These are phyloP conservation scores for Falco cherrug DNA, from an alignment of 2,797 vertebrate species.

Conservation along the genomic window DNA sequence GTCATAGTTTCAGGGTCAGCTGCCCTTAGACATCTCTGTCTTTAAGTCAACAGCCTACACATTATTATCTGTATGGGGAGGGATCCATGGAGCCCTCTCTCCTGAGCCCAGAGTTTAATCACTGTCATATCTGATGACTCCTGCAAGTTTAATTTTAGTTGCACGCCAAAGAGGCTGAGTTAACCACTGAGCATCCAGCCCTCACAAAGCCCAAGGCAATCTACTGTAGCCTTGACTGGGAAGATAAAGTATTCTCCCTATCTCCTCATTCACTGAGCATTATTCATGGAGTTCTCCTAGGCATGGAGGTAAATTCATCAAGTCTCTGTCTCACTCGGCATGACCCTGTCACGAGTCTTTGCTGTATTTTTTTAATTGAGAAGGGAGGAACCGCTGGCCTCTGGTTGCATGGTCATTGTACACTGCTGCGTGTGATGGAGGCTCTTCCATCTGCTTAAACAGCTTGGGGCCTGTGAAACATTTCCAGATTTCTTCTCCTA, in stretches of 20 bases:
- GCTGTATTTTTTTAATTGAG: background rate
- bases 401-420: background rate
- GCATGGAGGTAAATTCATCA: background rate
- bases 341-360: background rate
- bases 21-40: constrained; percentile 6
- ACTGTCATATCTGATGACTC: constrained; percentile 13
- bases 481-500: background rate
- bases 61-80: background rate
- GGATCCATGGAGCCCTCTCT: background rate
- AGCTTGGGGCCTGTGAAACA: background rate
- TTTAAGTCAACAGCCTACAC: background rate
- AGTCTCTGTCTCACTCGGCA: background rate
- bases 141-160: constrained; percentile 58
- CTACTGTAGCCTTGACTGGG: background rate
- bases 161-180: constrained; percentile 30
- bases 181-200: constrained; percentile 38
- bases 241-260: background rate
- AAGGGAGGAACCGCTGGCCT: background rate
- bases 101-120: constrained; percentile 11
- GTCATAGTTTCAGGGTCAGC: constrained; percentile 43
- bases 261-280: background rate
- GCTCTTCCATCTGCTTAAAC: background rate
- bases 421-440: background rate
- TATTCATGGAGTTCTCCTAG: constrained; percentile 8
- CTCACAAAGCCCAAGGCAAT: constrained; percentile 18